phyloP scores from a whole-genome alignment of 2,113 vertebrate species.

The Tursiops truncatus region DNA sequence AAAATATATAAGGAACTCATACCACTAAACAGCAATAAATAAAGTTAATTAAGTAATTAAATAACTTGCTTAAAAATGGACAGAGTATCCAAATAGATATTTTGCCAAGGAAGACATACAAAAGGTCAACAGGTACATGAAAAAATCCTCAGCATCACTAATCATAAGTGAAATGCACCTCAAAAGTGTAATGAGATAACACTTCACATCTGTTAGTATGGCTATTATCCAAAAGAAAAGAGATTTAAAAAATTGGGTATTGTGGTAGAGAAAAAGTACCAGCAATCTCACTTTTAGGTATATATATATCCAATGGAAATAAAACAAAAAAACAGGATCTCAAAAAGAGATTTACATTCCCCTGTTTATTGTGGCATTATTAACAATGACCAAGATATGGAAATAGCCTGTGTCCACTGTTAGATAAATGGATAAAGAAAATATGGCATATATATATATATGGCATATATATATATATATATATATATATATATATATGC shows the following conservation, averaged over 20 bases:
- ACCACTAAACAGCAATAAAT: not conserved
- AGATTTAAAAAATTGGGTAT: not conserved
- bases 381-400: too few relatives aligned
- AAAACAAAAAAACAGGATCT: not conserved
- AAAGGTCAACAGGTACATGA: not conserved
- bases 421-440: not conserved
- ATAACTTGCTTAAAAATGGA: not conserved
- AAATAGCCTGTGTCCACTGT: too few relatives aligned
- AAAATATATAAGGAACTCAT: not conserved
- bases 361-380: too few relatives aligned
- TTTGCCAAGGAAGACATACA: not conserved
- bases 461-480: too few relatives aligned
- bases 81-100: not conserved
- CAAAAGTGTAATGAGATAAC: not conserved
- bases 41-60: too few relatives aligned
- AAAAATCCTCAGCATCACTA: not conserved
- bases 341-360: not conserved
- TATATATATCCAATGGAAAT: not conserved
- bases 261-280: not conserved
- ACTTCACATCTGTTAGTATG: not conserved
- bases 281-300: not conserved
- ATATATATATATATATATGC: not conserved
- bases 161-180: not conserved
- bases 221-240: not conserved
- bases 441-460: not conserved